Conservation (phyloP, 23 tunicate species). For the Clavelina lepadiformis region DNA sequence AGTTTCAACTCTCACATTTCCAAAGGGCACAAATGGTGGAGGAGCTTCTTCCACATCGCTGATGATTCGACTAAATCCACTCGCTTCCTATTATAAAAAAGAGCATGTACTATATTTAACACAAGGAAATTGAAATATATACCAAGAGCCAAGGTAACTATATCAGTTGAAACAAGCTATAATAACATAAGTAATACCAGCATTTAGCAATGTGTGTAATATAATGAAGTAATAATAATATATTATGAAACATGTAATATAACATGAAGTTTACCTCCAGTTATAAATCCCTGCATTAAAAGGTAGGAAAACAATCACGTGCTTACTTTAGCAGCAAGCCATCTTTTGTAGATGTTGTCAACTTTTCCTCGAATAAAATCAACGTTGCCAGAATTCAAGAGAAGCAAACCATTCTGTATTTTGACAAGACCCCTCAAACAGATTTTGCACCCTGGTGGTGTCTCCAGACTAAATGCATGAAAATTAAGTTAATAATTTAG, state of each 20-base stretch:
- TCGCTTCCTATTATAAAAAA: slow-evolving; percentile 22
- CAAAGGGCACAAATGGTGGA: slow-evolving; percentile 73
- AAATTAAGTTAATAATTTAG: neutral
- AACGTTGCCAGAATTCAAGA: slow-evolving; percentile 22
- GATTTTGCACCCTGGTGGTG: slow-evolving; percentile 85
- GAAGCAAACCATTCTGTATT: slow-evolving; percentile 32
- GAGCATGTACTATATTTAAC: neutral
- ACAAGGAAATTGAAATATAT: no score
- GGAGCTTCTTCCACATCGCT: slow-evolving; percentile 29
- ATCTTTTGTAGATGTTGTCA: slow-evolving; percentile 81
- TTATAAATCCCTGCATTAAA: neutral
- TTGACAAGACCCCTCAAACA: slow-evolving; percentile 30
- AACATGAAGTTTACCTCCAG: neutral
- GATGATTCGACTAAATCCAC: slow-evolving; percentile 29
- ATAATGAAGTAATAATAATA: no score
- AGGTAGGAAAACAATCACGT: neutral
- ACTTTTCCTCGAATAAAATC: slow-evolving; percentile 72
- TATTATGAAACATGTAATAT: no score
- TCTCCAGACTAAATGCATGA: slow-evolving; percentile 27
- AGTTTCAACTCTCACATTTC: slow-evolving; percentile 54
- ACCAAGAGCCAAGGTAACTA: no score
- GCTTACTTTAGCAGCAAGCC: slow-evolving; percentile 58
- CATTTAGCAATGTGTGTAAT: no score
- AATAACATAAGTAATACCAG: no score
- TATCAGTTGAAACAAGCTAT: no score